Conservation (phyloP, 2,797 vertebrate genomes). For the Dipus sagitta region DNA sequence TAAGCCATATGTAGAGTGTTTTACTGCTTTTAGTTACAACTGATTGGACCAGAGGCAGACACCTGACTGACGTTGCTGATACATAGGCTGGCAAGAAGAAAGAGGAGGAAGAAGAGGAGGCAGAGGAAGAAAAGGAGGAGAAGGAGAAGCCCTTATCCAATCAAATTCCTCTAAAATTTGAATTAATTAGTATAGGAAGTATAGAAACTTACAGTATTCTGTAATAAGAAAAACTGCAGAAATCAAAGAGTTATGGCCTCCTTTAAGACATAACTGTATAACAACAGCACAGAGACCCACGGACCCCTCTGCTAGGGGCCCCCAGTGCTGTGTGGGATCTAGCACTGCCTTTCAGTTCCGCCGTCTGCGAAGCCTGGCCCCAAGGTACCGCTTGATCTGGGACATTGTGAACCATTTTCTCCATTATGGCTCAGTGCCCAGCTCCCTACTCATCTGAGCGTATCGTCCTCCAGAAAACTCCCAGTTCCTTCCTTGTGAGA, state of each 20-base stretch:
- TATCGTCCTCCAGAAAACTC: not conserved
- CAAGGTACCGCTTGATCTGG: not conserved
- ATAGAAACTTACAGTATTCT: not conserved
- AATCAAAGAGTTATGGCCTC: not conserved
- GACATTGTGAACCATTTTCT: not conserved
- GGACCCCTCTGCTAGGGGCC: not conserved
- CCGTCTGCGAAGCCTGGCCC: not conserved
- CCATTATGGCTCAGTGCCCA: not conserved
- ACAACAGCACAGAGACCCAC: not conserved
- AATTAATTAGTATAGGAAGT: not conserved
- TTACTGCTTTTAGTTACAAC: not conserved
- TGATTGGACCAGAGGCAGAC: not conserved
- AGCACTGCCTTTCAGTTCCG: not conserved
- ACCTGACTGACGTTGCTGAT: not conserved
- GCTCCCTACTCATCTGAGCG: not conserved
- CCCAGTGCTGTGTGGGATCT: not conserved
- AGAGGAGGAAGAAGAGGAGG: not conserved
- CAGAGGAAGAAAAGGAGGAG: too few relatives aligned
- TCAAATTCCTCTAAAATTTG: not conserved
- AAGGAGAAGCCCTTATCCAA: not conserved
- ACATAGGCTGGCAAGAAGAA: not conserved
- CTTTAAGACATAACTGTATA: not conserved
- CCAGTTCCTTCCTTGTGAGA: not conserved
- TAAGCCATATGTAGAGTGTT: not conserved
- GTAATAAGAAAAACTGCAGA: not conserved